phyloP scores from a whole-genome alignment of 37 sponge, comb jelly and placozoan species.

The Diacarnus erythraeanus region DNA sequence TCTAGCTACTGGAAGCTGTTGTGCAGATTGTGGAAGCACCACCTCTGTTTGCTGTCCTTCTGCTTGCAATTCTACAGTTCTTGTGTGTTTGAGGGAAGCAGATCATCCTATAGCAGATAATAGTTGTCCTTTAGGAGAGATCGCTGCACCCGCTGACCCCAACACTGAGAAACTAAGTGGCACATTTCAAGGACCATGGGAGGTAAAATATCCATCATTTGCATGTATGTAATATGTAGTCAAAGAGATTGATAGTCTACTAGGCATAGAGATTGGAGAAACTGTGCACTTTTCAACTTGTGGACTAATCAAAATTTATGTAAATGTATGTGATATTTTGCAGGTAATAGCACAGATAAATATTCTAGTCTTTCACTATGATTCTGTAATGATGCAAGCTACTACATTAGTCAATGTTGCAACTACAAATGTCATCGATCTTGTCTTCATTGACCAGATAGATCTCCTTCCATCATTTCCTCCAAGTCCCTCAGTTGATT shows the following conservation, averaged over 20 bases:
- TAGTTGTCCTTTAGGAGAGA: slow-evolving; percentile 7
- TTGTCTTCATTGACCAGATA: background rate
- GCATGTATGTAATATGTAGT: background rate
- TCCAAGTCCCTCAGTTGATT: background rate
- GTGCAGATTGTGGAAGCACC: background rate
- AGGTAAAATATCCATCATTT: background rate
- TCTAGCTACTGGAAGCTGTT: slow-evolving; percentile 5
- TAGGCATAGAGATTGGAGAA: background rate
- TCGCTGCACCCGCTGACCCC: background rate
- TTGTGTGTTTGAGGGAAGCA: slow-evolving; percentile 8
- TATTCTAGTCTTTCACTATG: background rate
- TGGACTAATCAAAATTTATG: no score
- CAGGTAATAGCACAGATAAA: slow-evolving; percentile 14
- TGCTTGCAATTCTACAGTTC: slow-evolving; percentile 12
- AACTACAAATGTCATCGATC: slow-evolving; percentile 8
- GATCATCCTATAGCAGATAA: background rate
- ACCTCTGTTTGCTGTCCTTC: background rate
- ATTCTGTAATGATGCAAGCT: background rate
- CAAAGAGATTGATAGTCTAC: no score
- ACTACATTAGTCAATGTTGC: background rate
- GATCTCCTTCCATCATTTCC: background rate
- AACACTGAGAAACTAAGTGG: background rate
- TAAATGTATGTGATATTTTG: background rate
- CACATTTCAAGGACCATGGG: slow-evolving; percentile 21
- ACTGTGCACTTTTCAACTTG: background rate